Evolutionary conservation across 2,113 vertebrate genomes (phyloP).

Genomic region (Chloroceryle aenea): DNA sequence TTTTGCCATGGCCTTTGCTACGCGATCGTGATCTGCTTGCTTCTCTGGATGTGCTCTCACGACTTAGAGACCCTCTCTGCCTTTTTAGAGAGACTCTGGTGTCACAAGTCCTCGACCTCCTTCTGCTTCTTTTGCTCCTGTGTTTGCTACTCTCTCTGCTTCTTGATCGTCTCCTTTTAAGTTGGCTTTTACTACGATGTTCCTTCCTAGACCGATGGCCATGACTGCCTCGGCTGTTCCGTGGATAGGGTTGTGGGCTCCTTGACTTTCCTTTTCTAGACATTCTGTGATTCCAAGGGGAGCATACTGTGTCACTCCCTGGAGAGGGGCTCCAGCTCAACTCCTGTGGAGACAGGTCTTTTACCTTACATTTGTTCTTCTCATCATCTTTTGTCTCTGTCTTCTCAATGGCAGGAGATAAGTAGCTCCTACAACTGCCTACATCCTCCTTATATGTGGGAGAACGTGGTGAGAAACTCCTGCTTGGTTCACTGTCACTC

Average conservation of each 20-base stretch:
- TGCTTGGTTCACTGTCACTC: slow-evolving; percentile 76
- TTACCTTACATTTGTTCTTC: slow-evolving; percentile 34
- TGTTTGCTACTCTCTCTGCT: slow-evolving; percentile 78
- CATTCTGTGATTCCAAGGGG: slow-evolving; percentile 42
- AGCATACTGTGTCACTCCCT: slow-evolving; percentile 57
- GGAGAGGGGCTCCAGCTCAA: slow-evolving; percentile 44
- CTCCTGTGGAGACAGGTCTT: slow-evolving; percentile 1
- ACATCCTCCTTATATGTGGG: slow-evolving; percentile 51
- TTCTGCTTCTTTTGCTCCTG: slow-evolving; percentile 67
- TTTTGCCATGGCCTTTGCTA: slow-evolving; percentile 74
- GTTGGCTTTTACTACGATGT: slow-evolving; percentile 62
- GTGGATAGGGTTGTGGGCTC: slow-evolving; percentile 71
- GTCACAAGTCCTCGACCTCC: slow-evolving; percentile 74
- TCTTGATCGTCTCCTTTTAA: slow-evolving; percentile 69
- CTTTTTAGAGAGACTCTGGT: slow-evolving; percentile 73
- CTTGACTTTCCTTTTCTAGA: slow-evolving; percentile 54
- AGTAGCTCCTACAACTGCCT: slow-evolving; percentile 37
- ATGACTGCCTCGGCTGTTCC: slow-evolving; percentile 50
- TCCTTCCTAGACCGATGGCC: slow-evolving; percentile 62
- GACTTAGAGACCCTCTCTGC: slow-evolving; percentile 73
- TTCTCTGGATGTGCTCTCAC: slow-evolving; percentile 72
- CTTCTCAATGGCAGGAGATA: slow-evolving; percentile 15
- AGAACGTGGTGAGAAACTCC: slow-evolving; percentile 71
- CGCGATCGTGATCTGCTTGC: slow-evolving; percentile 75
- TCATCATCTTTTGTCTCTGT: slow-evolving; percentile 40